phyloP scores from a whole-genome alignment of 2,888 invertebrate species.

The Saturnia pavonia region DNA sequence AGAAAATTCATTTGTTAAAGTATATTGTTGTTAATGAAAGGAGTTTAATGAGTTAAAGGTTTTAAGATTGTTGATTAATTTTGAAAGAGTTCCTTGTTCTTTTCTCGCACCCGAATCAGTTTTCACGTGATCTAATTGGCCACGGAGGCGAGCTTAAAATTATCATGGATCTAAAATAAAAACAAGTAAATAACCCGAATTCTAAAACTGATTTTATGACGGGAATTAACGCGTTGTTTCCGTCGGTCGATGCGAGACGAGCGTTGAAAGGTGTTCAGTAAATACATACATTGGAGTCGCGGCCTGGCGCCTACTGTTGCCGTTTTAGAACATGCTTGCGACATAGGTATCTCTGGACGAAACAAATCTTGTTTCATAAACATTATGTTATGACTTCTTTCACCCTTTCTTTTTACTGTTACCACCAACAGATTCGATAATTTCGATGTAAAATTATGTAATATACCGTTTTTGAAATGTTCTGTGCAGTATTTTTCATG shows the following conservation, averaged over 20 bases:
- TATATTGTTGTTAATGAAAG: not conserved
- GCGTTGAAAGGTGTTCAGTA: constrained; percentile 80
- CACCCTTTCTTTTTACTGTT: not conserved
- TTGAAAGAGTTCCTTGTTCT: constrained; percentile 17
- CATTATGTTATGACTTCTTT: not conserved
- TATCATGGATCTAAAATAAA: constrained; percentile 79
- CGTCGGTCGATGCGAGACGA: constrained; percentile 79
- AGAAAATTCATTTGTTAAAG: no score
- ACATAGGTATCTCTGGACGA: constrained; percentile 49
- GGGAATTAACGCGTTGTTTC: constrained; percentile 82
- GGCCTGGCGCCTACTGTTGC: constrained; percentile 45
- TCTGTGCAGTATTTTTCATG: not conserved
- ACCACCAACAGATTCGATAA: not conserved
- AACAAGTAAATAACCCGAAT: constrained; percentile 81
- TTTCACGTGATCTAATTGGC: constrained; percentile 77
- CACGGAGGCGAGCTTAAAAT: constrained; percentile 75
- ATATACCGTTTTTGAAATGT: not conserved
- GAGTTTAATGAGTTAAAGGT: not conserved
- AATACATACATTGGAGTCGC: constrained; percentile 72
- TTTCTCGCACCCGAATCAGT: constrained; percentile 43
- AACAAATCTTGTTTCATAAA: constrained; percentile 24
- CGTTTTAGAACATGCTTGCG: constrained; percentile 58
- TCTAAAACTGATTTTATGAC: constrained; percentile 82
- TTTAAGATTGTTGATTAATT: not conserved
- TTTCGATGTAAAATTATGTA: not conserved